Evolutionary conservation across 2,797 vertebrate genomes (phyloP).

Genomic region (Labroides dimidiatus): DNA sequence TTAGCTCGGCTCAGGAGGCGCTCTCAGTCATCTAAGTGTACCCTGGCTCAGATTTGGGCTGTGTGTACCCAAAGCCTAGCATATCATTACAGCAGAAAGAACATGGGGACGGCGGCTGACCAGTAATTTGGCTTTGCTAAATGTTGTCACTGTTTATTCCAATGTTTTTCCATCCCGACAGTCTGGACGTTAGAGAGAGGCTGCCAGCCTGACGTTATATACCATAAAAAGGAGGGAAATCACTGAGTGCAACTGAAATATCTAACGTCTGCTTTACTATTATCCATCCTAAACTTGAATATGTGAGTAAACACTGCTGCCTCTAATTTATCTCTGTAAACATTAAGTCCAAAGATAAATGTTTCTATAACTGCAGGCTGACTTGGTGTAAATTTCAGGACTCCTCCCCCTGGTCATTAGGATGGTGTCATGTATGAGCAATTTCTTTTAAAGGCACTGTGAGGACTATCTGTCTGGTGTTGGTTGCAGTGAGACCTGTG

Average conservation of each 20-base stretch:
- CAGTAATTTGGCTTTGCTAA: constrained; percentile 65
- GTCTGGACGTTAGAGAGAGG: constrained; percentile 24
- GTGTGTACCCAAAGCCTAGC: constrained; percentile 45
- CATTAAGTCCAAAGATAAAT: background rate
- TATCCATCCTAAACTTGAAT: background rate
- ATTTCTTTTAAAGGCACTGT: no score
- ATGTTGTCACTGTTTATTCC: constrained; percentile 60
- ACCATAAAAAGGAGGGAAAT: background rate
- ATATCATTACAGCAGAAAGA: constrained; percentile 73
- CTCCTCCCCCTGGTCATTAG: background rate
- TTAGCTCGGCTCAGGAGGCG: constrained; percentile 55
- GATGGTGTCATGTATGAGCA: no score
- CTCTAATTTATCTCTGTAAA: constrained; percentile 14
- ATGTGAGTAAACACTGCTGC: constrained; percentile 2
- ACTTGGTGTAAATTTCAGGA: background rate
- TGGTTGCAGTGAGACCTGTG: no score
- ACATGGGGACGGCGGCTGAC: constrained; percentile 67
- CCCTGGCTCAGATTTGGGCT: constrained; percentile 55
- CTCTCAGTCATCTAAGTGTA: constrained; percentile 62
- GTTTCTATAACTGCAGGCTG: background rate
- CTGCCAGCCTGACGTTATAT: background rate
- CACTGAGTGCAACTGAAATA: background rate
- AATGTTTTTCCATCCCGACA: constrained; percentile 19
- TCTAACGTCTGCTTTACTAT: background rate
- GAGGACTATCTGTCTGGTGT: no score